Percentiles rank a stretch among this genome's conserved stretches.
phyloP scores from a whole-genome alignment of 2,888 invertebrate species.

The Drosophila parthenogenetica region DNA sequence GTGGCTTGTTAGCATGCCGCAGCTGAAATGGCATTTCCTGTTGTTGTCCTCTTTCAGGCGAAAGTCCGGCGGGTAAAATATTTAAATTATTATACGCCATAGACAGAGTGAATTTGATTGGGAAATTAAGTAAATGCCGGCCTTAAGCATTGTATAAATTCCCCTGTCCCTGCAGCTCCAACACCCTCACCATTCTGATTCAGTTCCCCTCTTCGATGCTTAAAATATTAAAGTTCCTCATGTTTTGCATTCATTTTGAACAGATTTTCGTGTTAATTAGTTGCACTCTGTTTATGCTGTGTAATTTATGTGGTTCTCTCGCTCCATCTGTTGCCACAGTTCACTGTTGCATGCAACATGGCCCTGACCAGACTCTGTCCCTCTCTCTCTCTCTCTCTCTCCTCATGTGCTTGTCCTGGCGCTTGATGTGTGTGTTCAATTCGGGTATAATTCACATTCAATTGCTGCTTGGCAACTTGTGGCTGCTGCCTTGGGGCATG shows the following conservation, averaged over 20 bases:
- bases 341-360: conserved; percentile 54
- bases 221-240: conserved; percentile 2
- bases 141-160: conserved; percentile 41
- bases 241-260: conserved; percentile 26
- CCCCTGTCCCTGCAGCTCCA: background rate
- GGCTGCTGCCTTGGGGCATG: conserved; percentile 47
- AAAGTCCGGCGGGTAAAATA: conserved; percentile 55
- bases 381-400: background rate
- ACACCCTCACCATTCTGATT: too few relatives aligned
- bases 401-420: conserved; percentile 13
- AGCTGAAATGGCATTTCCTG: conserved; percentile 74
- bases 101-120: conserved; percentile 72
- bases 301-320: conserved; percentile 62
- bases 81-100: conserved; percentile 71
- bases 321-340: conserved; percentile 29
- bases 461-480: conserved; percentile 61
- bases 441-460: conserved; percentile 67
- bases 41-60: conserved; percentile 35
- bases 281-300: conserved; percentile 69
- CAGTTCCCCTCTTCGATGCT: too few relatives aligned
- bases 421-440: conserved; percentile 51
- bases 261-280: conserved; percentile 74
- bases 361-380: conserved; percentile 33
- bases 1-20: conserved; percentile 72
- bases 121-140: conserved; percentile 62